Evolutionary conservation across 2,888 invertebrate species (phyloP), one percentile per base, ranked within the genome.

Genomic region (Sympetrum striolatum): DNA sequence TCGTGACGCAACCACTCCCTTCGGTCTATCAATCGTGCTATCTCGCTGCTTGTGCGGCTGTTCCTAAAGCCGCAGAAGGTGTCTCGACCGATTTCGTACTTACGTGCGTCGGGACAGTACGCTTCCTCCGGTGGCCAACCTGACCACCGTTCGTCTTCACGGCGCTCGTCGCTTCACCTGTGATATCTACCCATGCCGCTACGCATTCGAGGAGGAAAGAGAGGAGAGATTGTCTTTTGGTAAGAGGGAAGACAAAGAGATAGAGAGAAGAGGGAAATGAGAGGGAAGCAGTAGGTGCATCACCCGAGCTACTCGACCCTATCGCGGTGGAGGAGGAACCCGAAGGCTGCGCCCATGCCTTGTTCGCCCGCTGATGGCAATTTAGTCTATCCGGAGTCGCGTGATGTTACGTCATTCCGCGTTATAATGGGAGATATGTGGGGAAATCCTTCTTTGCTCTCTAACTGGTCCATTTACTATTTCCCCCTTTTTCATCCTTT

Each of bases 151-250:
- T 25, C 82, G 35, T 60, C 86, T 60, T 35, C 31, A 37, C 22
- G 86, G 35, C 86, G 31, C 12, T 25, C 35, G 82, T 31, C 31
- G 31, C 58, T 35, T 60, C 86, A 64, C 86, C 86, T 86, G 86
- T 58, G 82, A 60, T 86, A 48, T 86, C 86, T 64, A 86, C 53
- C 86, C 86, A 64, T 64, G 86, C 60, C 60, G 58, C 60, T 64
- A 86, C 58, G 64, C 86, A 86, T 31, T 64, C 86, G 86, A 35
- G 80, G 53, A 53, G 35, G 31, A 86, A 37, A 80, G 39, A 15
- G 58, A 35, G 48, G 81, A 44, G 58, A 81, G 81, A 58, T 25
- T 73, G 25, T 73, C 73, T 31, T 73, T 73, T 73, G 73, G 73
- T 73, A 25, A 25, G 10, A 73, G 73, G 73, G 73, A 31, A 73